Percentiles rank a stretch among this genome's conserved stretches.
Conservation (phyloP, 1,140 invertebrate genomes). For the Oryzaephilus surinamensis region DNA sequence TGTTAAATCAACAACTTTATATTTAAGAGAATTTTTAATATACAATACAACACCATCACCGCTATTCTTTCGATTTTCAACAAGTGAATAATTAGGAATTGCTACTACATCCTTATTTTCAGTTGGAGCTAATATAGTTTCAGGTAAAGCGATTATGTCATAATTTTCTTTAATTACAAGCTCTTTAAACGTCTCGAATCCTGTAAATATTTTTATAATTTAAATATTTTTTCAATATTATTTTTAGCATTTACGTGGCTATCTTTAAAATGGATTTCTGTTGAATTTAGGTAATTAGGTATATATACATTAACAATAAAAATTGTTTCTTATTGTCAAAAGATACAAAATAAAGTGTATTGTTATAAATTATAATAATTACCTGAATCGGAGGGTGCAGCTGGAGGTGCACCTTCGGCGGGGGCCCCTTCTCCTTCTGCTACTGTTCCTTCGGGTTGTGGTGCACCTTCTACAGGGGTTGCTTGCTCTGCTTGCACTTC, state of each 20-base stretch:
- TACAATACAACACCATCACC: constrained; percentile 25
- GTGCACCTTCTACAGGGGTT: constrained; percentile 25
- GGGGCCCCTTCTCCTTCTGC: constrained; percentile 28
- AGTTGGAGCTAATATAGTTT: constrained; percentile 21
- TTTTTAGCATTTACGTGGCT: too few species aligned
- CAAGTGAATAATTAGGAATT: constrained; percentile 24
- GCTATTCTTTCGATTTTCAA: constrained; percentile 23
- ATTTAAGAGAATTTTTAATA: constrained; percentile 27
- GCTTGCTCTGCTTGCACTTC: constrained; percentile 37
- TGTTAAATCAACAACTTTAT: constrained; percentile 25
- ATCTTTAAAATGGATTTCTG: too few species aligned
- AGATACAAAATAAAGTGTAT: too few species aligned
- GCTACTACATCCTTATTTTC: constrained; percentile 21
- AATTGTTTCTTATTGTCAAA: too few species aligned
- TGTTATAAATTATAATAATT: too few species aligned
- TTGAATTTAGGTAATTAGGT: too few species aligned
- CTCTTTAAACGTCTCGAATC: constrained; percentile 26
- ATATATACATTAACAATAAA: too few species aligned
- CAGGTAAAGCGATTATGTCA: constrained; percentile 23
- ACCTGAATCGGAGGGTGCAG: constrained; percentile 7
- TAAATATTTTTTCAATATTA: too few species aligned
- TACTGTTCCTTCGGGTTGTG: constrained; percentile 30
- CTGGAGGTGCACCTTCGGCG: constrained; percentile 23
- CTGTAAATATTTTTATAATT: too few species aligned
- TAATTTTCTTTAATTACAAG: constrained; percentile 24